Conservation (phyloP, 2,888 invertebrate genomes). For the Sarcophaga caerulescens region DNA sequence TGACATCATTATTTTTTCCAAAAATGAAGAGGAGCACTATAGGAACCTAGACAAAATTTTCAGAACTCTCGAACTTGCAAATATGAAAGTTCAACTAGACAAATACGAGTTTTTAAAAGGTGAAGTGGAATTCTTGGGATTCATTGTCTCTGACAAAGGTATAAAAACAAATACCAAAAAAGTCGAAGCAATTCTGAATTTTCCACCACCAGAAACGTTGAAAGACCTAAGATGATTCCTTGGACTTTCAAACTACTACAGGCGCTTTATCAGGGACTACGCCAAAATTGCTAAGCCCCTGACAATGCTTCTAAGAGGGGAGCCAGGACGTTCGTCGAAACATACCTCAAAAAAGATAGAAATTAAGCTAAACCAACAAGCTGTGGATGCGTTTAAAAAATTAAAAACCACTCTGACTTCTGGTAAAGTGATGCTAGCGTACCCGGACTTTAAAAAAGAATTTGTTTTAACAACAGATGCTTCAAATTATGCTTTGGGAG, state of each 20-base stretch:
- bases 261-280: slow-evolving; percentile 35
- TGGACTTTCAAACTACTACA: slow-evolving; percentile 25
- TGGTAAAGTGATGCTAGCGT: slow-evolving; percentile 35
- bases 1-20: slow-evolving; percentile 36
- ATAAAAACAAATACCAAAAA: slow-evolving; percentile 21
- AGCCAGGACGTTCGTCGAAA: slow-evolving; percentile 27
- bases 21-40: slow-evolving; percentile 22
- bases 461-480: slow-evolving; percentile 55
- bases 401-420: slow-evolving; percentile 30
- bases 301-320: slow-evolving; percentile 27
- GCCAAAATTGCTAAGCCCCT: slow-evolving; percentile 40
- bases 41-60: slow-evolving; percentile 8
- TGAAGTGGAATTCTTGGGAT: background rate
- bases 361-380: slow-evolving; percentile 26
- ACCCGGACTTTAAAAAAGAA: slow-evolving; percentile 56
- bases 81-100: background rate
- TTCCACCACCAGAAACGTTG: background rate
- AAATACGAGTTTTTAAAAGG: no score
- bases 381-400: slow-evolving; percentile 31
- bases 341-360: slow-evolving; percentile 19
- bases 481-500: slow-evolving; percentile 51
- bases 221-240: background rate
- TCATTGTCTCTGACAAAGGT: background rate
- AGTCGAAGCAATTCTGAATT: slow-evolving; percentile 15
- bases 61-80: background rate